A percentile compares a stretch with the other conserved stretches of the same genome.
phyloP scores from a whole-genome alignment of 2,797 vertebrate genomes.

The Gallinago nigripennis region DNA sequence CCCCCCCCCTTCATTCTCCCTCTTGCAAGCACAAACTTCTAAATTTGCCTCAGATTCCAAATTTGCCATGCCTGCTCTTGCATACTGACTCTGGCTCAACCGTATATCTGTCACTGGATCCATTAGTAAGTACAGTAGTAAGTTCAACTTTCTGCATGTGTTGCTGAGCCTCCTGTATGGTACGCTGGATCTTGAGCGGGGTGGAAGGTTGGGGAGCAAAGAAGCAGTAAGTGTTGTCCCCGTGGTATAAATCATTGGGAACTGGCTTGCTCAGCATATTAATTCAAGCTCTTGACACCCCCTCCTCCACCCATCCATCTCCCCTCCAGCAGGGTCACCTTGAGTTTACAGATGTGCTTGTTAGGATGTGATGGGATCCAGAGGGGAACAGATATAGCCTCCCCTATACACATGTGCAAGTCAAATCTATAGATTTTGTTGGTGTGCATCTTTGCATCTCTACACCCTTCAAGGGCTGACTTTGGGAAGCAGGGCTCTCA shows the following conservation, averaged over 20 bases:
- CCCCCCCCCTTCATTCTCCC: not conserved
- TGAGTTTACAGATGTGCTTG: slow-evolving; percentile 54
- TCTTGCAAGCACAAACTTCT: slow-evolving; percentile 3
- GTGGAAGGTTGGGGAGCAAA: slow-evolving; percentile 30
- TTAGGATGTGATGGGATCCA: slow-evolving; percentile 16
- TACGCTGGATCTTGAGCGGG: not conserved
- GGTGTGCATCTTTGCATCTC: not conserved
- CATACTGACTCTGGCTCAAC: slow-evolving; percentile 7
- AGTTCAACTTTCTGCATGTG: slow-evolving; percentile 47
- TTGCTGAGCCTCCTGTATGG: slow-evolving; percentile 37
- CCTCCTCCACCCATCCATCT: slow-evolving; percentile 31
- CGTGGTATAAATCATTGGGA: slow-evolving; percentile 24
- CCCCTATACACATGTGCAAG: not conserved
- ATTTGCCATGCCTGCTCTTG: slow-evolving; percentile 54
- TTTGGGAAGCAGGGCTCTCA: not conserved
- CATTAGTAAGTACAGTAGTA: slow-evolving; percentile 64
- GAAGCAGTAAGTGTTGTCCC: slow-evolving; percentile 5
- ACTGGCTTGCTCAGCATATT: slow-evolving; percentile 23
- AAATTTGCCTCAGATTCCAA: slow-evolving; percentile 65
- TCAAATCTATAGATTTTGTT: not conserved
- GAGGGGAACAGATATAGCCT: not conserved
- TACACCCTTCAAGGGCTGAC: not conserved
- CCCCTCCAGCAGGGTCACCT: slow-evolving; percentile 22
- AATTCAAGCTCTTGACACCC: slow-evolving; percentile 11
- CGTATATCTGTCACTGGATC: slow-evolving; percentile 61